Percentiles rank a stretch among this genome's conserved stretches.
Conservation (phyloP, 2,113 vertebrate species). For the Climacteris rufus region DNA sequence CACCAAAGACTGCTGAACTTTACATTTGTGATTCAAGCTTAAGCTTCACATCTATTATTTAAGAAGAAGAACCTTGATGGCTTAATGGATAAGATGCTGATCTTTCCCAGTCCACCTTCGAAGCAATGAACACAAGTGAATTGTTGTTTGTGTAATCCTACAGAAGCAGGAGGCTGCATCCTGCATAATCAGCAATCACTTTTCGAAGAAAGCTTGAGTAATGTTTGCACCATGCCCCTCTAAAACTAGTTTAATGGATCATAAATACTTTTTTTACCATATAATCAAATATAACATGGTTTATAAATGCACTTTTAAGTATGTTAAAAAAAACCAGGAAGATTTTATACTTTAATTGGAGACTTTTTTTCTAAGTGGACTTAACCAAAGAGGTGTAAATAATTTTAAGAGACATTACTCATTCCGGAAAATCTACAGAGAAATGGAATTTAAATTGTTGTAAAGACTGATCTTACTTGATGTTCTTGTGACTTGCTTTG, state of each 20-base stretch:
- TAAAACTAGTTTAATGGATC: neutral
- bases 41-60: conserved; percentile 41
- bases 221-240: neutral
- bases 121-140: neutral
- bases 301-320: neutral
- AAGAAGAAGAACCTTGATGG: conserved; percentile 51
- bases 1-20: conserved; percentile 59
- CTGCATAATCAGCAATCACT: neutral
- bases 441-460: neutral
- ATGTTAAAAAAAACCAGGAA: neutral
- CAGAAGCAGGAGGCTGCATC: neutral
- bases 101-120: conserved; percentile 12
- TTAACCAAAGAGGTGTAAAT: neutral
- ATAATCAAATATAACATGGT: no score
- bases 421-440: neutral
- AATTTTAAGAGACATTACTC: neutral
- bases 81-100: conserved; percentile 62
- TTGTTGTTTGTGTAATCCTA: neutral
- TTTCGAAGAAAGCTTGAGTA: neutral
- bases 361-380: neutral
- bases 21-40: conserved; percentile 39
- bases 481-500: neutral
- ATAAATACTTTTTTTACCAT: neutral
- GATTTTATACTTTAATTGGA: neutral
- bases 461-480: neutral